These are phyloP conservation scores for Aplocera efformata DNA, from an alignment of 2,888 invertebrate genomes.

Conservation along the genomic window DNA sequence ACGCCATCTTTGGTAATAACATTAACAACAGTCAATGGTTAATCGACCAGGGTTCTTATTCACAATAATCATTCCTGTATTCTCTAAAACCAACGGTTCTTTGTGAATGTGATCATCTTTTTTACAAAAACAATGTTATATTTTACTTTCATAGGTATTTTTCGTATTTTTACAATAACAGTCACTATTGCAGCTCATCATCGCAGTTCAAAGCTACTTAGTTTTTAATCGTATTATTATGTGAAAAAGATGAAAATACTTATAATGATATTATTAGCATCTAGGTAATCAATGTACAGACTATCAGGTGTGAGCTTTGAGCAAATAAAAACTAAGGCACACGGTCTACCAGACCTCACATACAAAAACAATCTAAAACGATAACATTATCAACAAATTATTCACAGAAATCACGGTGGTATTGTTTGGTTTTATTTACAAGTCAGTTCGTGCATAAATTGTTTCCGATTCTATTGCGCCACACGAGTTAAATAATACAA, in stretches of 20 bases:
- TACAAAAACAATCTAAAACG: conserved; percentile 29
- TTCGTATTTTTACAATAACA: conserved; percentile 4
- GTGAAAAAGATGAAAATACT: conserved; percentile 26
- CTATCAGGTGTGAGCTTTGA: conserved; percentile 67
- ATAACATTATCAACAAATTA: conserved; percentile 32
- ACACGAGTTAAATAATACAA: conserved; percentile 17
- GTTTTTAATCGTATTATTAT: conserved; percentile 3
- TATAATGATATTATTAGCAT: conserved; percentile 32
- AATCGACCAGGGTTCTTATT: conserved; percentile 55
- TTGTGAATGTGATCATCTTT: conserved; percentile 23
- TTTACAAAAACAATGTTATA: conserved; percentile 28
- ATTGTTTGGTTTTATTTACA: conserved; percentile 26
- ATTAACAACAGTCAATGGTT: conserved; percentile 67
- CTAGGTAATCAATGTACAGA: conserved; percentile 48
- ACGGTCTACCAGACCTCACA: conserved; percentile 58
- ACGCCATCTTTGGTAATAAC: conserved; percentile 77
- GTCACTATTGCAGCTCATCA: conserved; percentile 4
- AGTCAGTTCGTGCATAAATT: conserved; percentile 13
- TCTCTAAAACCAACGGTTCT: conserved; percentile 38
- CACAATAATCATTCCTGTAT: conserved; percentile 45
- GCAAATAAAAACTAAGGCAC: conserved; percentile 75
- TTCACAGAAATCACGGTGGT: conserved; percentile 48
- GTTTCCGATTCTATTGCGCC: conserved; percentile 16
- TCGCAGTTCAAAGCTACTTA: conserved; percentile 8
- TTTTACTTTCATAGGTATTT: conserved; percentile 15